A percentile compares a stretch with the other conserved stretches of the same genome.
These are phyloP conservation scores for Dasyurus viverrinus DNA, from an alignment of 2,113 vertebrate genomes.

Conservation along the genomic window DNA sequence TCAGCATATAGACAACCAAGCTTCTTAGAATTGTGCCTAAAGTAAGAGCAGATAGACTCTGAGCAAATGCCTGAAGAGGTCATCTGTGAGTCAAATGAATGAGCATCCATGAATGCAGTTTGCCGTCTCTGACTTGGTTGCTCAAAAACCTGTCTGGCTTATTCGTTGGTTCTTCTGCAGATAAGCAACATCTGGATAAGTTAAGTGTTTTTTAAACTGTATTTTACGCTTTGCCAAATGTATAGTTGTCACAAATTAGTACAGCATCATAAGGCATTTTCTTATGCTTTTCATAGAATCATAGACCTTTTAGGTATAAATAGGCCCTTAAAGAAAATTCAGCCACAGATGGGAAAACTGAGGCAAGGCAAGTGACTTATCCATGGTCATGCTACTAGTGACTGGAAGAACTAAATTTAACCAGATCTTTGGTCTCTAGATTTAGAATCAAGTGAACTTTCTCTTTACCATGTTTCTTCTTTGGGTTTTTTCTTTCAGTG, in stretches of 20 bases:
- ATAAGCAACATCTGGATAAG: background rate
- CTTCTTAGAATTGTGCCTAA: background rate
- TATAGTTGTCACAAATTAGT: background rate
- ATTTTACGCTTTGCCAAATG: slow-evolving; percentile 24
- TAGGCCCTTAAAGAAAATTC: background rate
- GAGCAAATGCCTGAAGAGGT: background rate
- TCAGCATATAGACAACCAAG: background rate
- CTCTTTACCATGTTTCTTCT: background rate
- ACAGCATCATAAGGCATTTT: background rate
- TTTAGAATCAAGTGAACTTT: background rate
- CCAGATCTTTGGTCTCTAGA: background rate
- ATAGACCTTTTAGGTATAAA: background rate
- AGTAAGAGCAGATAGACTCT: slow-evolving; percentile 7
- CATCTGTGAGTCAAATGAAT: background rate
- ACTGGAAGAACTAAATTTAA: slow-evolving; percentile 17
- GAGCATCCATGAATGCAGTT: background rate
- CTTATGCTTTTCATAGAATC: slow-evolving; percentile 9
- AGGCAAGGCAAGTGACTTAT: background rate
- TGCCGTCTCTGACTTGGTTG: background rate
- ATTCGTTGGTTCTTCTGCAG: background rate
- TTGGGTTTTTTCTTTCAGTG: background rate
- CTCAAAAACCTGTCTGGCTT: background rate
- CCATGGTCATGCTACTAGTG: background rate
- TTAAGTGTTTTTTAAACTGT: slow-evolving; percentile 1
- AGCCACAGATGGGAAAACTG: slow-evolving; percentile 8